These are phyloP conservation scores for Aphyosemion australe DNA, from an alignment of 2,113 vertebrate species.

Conservation along the genomic window DNA sequence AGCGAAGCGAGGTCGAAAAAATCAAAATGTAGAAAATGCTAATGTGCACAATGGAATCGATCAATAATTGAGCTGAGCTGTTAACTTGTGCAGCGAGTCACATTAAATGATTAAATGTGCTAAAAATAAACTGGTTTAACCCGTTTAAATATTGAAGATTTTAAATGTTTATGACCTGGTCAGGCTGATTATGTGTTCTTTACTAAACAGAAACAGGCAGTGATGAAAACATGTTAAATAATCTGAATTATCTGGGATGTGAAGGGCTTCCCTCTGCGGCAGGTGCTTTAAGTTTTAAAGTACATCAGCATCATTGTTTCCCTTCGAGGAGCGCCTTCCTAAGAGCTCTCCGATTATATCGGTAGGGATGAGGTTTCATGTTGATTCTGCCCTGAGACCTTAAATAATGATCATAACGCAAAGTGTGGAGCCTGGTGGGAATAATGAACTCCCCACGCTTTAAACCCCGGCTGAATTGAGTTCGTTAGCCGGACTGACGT, in stretches of 20 bases:
- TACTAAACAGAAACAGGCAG: too few species aligned
- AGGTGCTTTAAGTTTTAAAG: slow-evolving; percentile 54
- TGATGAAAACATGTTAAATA: slow-evolving; percentile 13
- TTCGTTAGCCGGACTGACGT: slow-evolving; percentile 60
- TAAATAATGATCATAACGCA: slow-evolving; percentile 68
- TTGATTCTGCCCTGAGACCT: slow-evolving; percentile 67
- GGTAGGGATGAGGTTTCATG: slow-evolving; percentile 59
- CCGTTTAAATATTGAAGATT: too few species aligned
- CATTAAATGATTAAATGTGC: too few species aligned
- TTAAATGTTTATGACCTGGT: too few species aligned
- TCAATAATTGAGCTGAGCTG: too few species aligned
- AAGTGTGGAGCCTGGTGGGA: slow-evolving; percentile 61
- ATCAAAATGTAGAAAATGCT: too few species aligned
- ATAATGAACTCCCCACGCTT: slow-evolving; percentile 60
- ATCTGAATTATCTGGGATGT: slow-evolving; percentile 39
- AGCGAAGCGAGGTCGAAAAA: background rate
- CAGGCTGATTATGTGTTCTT: too few species aligned
- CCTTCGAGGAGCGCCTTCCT: slow-evolving; percentile 66
- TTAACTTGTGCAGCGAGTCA: too few species aligned
- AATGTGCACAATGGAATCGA: too few species aligned
- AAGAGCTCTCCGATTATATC: slow-evolving; percentile 66
- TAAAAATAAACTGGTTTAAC: too few species aligned
- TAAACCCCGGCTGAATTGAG: slow-evolving; percentile 45
- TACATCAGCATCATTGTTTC: slow-evolving; percentile 65
- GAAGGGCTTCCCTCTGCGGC: slow-evolving; percentile 60